phyloP scores from a whole-genome alignment of 1,140 invertebrate genomes.

The Pogonomyrmex barbatus region DNA sequence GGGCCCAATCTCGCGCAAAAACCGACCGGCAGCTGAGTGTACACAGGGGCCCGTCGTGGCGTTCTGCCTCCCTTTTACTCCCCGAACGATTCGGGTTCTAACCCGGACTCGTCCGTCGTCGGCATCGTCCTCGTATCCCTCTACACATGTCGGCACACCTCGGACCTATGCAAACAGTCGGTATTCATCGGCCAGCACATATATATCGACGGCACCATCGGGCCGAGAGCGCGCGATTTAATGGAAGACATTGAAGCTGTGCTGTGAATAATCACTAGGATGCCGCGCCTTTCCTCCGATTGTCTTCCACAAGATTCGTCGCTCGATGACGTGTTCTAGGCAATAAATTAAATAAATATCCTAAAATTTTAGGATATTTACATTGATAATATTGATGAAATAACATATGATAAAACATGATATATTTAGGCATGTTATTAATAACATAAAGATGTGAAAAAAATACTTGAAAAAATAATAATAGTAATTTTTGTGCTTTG shows the following conservation, averaged over 20 bases:
- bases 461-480: not conserved
- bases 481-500: not conserved
- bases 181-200: constrained; percentile 80
- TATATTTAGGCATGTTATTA: not conserved
- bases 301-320: not conserved
- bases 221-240: constrained; percentile 55
- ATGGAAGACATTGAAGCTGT: constrained; percentile 38
- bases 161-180: constrained; percentile 82
- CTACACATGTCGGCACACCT: constrained; percentile 69
- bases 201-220: constrained; percentile 56
- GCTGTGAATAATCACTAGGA: constrained; percentile 34
- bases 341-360: not conserved
- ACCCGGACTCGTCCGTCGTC: constrained; percentile 8
- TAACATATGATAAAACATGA: not conserved
- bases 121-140: constrained; percentile 61
- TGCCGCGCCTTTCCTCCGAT: not conserved
- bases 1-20: constrained; percentile 66
- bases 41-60: constrained; percentile 58
- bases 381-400: not conserved
- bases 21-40: constrained; percentile 79
- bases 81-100: constrained; percentile 51
- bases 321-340: not conserved
- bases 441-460: not conserved
- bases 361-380: not conserved
- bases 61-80: constrained; percentile 54